phyloP scores from a whole-genome alignment of 35 echinoderm and acorn worm genomes.

The Anneissia japonica region DNA sequence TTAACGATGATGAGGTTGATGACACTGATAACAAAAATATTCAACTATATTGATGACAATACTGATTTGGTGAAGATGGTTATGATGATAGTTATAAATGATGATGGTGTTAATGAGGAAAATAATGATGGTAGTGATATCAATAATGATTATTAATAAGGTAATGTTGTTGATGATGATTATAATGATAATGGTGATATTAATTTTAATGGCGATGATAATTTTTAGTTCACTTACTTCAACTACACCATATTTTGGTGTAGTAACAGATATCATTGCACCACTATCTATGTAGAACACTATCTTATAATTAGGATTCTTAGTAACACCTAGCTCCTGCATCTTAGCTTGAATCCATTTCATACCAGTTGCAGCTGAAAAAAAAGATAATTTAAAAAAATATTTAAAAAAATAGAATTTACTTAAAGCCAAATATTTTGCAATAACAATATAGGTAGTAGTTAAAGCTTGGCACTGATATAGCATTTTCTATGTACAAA shows the following conservation, averaged over 20 bases:
- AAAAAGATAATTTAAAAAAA: neutral
- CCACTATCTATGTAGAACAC: slow-evolving; percentile 85
- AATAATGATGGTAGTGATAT: neutral
- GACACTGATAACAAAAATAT: too few species aligned
- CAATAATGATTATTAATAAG: neutral
- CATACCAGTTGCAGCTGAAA: slow-evolving; percentile 88
- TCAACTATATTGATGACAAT: too few species aligned
- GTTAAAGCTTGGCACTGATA: too few species aligned
- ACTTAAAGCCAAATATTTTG: too few species aligned
- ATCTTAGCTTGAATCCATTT: slow-evolving; percentile 98
- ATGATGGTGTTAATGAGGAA: neutral
- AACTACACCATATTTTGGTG: slow-evolving; percentile 81
- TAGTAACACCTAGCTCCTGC: slow-evolving; percentile 74
- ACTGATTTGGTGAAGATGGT: neutral
- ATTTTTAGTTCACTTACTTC: slow-evolving; percentile 43
- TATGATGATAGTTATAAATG: neutral
- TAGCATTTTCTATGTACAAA: too few species aligned
- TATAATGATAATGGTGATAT: too few species aligned
- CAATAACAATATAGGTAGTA: too few species aligned
- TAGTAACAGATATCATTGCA: slow-evolving; percentile 79
- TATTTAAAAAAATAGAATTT: too few species aligned
- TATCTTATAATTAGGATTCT: slow-evolving; percentile 74
- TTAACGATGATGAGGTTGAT: too few species aligned
- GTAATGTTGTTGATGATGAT: neutral
- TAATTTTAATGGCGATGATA: too few species aligned